These are phyloP conservation scores for Philereme transversata DNA, from an alignment of 2,888 invertebrate genomes.

Conservation along the genomic window DNA sequence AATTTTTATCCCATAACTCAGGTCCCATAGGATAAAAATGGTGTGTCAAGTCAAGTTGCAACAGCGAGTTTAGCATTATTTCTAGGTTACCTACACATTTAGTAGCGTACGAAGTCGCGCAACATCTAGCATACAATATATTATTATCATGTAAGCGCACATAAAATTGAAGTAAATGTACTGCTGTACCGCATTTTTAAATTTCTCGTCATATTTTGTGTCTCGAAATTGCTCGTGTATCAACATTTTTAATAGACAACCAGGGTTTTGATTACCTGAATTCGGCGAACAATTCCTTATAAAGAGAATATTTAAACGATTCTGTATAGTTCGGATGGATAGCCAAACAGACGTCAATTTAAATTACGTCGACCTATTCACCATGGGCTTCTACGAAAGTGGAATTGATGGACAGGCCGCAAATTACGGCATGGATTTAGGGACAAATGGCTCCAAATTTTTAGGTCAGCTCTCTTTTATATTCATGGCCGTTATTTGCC, in stretches of 20 bases:
- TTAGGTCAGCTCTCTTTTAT: conserved; percentile 1
- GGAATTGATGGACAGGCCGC: conserved; percentile 19
- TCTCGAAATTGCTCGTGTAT: neutral
- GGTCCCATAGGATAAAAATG: too few species aligned
- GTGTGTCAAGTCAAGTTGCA: too few species aligned
- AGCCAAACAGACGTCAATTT: conserved; percentile 3
- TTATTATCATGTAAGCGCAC: too few species aligned
- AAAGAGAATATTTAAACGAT: conserved; percentile 13
- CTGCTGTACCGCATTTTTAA: too few species aligned
- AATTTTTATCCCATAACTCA: too few species aligned
- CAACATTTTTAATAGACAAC: conserved; percentile 4
- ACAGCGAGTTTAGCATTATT: too few species aligned
- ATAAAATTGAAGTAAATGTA: too few species aligned
- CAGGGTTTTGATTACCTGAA: conserved; percentile 28
- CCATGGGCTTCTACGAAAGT: conserved; percentile 10
- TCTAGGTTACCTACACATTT: too few species aligned
- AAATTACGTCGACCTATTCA: conserved; percentile 11
- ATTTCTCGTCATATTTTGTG: neutral
- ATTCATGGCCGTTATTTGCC: neutral
- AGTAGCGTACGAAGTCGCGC: too few species aligned
- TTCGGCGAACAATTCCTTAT: conserved; percentile 25
- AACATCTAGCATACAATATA: too few species aligned
- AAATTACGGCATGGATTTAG: conserved; percentile 6
- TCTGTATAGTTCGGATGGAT: conserved; percentile 18
- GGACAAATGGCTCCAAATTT: conserved; percentile 7